Base-by-base conservation (phyloP, 2,888 invertebrate genomes). In the Meteorus colon region DNA sequence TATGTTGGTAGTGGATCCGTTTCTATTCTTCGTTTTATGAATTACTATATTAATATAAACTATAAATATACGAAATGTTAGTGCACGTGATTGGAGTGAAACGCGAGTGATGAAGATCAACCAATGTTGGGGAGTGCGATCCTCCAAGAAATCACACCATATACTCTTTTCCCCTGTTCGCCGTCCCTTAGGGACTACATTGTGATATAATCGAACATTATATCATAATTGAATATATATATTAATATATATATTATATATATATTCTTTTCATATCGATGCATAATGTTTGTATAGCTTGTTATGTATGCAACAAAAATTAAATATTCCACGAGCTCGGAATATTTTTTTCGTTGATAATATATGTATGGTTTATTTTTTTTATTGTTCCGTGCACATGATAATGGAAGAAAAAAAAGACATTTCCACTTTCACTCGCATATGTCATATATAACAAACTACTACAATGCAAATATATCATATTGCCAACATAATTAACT, bases 171-270 rank as follows among this genome's bases (percentile, higher is more conserved):
- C 79, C 84, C 82, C 81, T 81, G 83, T 82, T 84, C 80, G 83
- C 83, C 83, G 83, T 85, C 83, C 86, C 80, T 84, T 85, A 87
- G 86, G 86, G 82, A 84, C 82, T 80, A 78, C 6, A 84, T 81
- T 75, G 76, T 82, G 80, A 82, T 82, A 79, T 82, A 80, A 72
- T 75, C 63, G 45, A 65, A 71, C 62, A 72, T 48, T 74, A 81
- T 71, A 73, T 45, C 45, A 75, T 73, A 37, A 51, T 29, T 51
- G 48, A 59, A 60, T 55, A 70, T 68, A 41, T 75, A 63, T 63
- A 74, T 71, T 65, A 70, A 66, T 70, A 77, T 74, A 45, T 70
- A 69, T 70, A n/a, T 41, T 66, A 1, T 60, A 68, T 51, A 80
- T 81, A 80, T 81, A 81, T 83, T 81, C 24, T 80, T 78, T 80